These are phyloP conservation scores for Scaptomyza hsui DNA, from an alignment of 1,140 invertebrate genomes.

Conservation along the genomic window DNA sequence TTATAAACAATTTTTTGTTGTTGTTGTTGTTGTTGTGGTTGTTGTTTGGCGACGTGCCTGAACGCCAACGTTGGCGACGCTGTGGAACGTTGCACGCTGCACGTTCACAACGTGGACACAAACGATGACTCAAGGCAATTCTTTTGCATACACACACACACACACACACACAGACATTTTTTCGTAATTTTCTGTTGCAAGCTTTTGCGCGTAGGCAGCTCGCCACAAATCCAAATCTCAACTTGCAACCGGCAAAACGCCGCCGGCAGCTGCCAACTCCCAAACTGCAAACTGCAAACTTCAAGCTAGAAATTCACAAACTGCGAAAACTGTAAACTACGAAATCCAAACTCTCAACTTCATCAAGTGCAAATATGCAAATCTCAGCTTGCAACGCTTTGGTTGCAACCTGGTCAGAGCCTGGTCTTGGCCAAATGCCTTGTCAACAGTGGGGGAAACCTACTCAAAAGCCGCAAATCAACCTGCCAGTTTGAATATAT, in stretches of 20 bases:
- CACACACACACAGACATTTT: no score
- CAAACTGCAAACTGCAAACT: constrained; percentile 23
- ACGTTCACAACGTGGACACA: constrained; percentile 55
- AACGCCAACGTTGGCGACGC: constrained; percentile 45
- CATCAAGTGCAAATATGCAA: constrained; percentile 82
- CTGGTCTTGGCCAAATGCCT: constrained; percentile 7
- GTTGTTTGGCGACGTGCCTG: constrained; percentile 17
- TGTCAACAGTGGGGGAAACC: constrained; percentile 12
- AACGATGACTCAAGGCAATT: constrained; percentile 80
- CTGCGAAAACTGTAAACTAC: constrained; percentile 33
- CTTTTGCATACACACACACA: constrained; percentile 68
- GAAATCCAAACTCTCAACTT: constrained; percentile 54
- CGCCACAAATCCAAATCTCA: constrained; percentile 34
- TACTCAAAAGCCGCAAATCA: constrained; percentile 16
- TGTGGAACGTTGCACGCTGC: constrained; percentile 44
- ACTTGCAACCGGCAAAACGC: constrained; percentile 27
- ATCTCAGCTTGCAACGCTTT: constrained; percentile 40
- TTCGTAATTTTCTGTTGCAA: constrained; percentile 59
- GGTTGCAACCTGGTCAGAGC: neutral
- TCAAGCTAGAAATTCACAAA: constrained; percentile 22
- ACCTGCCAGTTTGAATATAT: constrained; percentile 13
- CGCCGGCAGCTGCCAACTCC: constrained; percentile 39
- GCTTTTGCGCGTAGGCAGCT: constrained; percentile 72
- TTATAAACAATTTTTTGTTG: constrained; percentile 59
- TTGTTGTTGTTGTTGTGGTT: neutral